A percentile compares a stretch with the other conserved stretches of the same genome.
Conservation (phyloP, 2,888 invertebrate species). For the Xylota segnis region DNA sequence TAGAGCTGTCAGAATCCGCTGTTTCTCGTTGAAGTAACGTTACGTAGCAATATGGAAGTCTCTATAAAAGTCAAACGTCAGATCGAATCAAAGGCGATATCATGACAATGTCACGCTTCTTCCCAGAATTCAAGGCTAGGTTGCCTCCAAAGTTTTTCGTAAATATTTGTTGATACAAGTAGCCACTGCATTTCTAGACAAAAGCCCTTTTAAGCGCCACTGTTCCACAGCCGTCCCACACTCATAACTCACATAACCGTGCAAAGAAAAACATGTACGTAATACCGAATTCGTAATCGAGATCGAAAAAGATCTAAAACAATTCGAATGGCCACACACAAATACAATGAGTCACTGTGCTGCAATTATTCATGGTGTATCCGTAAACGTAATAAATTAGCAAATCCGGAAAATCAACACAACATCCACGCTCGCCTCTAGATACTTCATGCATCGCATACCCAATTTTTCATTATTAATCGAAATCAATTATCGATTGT, state of each 20-base stretch:
- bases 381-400: conserved; percentile 21
- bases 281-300: not conserved
- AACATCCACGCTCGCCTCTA: not conserved
- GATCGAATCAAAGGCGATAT: too few species aligned
- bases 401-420: conserved; percentile 31
- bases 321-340: not conserved
- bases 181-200: too few species aligned
- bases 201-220: too few species aligned
- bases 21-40: too few species aligned
- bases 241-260: conserved; percentile 1
- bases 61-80: too few species aligned
- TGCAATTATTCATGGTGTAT: conserved; percentile 11
- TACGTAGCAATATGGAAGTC: too few species aligned
- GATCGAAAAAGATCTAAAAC: not conserved
- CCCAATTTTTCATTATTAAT: conserved; percentile 67
- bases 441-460: not conserved
- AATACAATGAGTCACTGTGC: not conserved
- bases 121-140: too few species aligned
- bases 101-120: too few species aligned
- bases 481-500: conserved; percentile 73
- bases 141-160: too few species aligned
- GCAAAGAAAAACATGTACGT: not conserved
- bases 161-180: too few species aligned
- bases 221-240: not conserved
- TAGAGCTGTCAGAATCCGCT: too few species aligned